Evolutionary conservation across 2,888 invertebrate genomes (phyloP).

Genomic region (Rosalia funebris): DNA sequence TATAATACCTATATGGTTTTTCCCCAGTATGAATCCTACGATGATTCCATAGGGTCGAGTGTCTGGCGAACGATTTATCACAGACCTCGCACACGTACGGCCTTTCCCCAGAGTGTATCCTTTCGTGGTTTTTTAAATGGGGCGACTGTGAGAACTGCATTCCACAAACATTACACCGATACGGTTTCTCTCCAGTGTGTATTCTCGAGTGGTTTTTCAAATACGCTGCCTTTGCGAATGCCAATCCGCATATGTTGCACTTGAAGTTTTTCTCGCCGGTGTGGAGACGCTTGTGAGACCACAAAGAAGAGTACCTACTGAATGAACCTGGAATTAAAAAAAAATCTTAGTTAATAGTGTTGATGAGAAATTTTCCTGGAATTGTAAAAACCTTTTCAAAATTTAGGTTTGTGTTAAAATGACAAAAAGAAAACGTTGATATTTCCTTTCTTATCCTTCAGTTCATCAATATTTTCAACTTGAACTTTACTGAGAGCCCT

Average conservation of each 20-base stretch:
- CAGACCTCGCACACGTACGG: constrained; percentile 91
- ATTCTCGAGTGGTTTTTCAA: constrained; percentile 89
- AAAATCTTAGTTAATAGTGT: too few relatives aligned
- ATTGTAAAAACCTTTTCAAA: too few relatives aligned
- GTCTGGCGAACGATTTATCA: constrained; percentile 88
- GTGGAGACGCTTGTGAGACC: constrained; percentile 90
- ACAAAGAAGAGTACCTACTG: constrained; percentile 85
- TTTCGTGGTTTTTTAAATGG: constrained; percentile 88
- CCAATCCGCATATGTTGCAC: constrained; percentile 87
- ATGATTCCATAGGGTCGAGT: constrained; percentile 90
- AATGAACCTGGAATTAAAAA: constrained; percentile 67
- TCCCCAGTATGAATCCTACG: constrained; percentile 88
- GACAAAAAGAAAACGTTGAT: too few relatives aligned
- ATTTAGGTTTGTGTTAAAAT: too few relatives aligned
- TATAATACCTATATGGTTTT: constrained; percentile 77
- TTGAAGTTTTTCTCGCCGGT: constrained; percentile 88
- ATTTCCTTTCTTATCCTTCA: too few relatives aligned
- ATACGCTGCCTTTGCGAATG: constrained; percentile 91
- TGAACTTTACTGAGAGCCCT: too few relatives aligned
- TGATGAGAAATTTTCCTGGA: too few relatives aligned
- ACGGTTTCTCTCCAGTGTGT: constrained; percentile 77
- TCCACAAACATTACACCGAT: constrained; percentile 81
- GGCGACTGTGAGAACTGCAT: constrained; percentile 93
- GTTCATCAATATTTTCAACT: too few relatives aligned
- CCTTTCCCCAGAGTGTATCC: constrained; percentile 88